Evolutionary conservation across 2,113 vertebrate genomes (phyloP).

Genomic region (Natator depressus): DNA sequence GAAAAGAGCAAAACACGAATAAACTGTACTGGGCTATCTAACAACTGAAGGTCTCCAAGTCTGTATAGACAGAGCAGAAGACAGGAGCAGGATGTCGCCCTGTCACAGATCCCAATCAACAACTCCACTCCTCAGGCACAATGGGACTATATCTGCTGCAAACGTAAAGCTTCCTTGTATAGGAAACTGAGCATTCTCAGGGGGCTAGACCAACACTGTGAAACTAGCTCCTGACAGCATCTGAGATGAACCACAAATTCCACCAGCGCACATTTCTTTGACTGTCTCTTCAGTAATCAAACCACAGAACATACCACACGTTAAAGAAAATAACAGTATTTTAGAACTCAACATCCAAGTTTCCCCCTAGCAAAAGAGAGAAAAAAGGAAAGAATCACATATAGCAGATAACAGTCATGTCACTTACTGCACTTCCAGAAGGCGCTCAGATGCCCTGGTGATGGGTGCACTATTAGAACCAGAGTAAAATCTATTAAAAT

Average conservation of each 20-base stretch:
- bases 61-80: background rate
- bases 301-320: background rate
- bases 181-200: background rate
- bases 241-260: background rate
- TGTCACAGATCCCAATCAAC: background rate
- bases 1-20: background rate
- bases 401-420: background rate
- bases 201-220: background rate
- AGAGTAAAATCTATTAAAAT: background rate
- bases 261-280: background rate
- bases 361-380: background rate
- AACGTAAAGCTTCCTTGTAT: background rate
- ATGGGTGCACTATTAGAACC: rapidly evolving
- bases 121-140: background rate
- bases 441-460: background rate
- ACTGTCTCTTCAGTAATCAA: background rate
- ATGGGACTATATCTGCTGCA: background rate
- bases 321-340: background rate
- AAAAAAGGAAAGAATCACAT: background rate
- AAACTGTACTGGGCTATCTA: background rate
- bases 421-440: background rate
- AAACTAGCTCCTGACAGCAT: background rate
- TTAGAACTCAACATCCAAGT: background rate
- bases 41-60: background rate
- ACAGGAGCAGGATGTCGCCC: background rate